Base-by-base conservation (phyloP, 1,140 invertebrate species). In the Eurosta solidaginis region DNA sequence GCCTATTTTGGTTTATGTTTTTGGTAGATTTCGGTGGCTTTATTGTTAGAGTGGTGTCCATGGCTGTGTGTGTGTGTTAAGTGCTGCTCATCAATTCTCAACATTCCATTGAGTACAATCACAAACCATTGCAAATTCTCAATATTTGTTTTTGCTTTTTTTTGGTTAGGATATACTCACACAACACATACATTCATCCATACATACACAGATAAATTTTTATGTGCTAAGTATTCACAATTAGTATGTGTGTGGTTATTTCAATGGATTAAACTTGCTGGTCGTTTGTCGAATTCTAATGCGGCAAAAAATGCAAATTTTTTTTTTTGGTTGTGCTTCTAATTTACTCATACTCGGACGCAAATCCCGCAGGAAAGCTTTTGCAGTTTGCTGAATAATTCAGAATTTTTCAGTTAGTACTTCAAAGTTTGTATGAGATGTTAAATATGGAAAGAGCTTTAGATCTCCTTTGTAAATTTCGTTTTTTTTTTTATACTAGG, bases 81-180 rank as follows among this genome's bases (percentile, higher is more conserved):
- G 59, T 42, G 36, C 36, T 68, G 59, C 59, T 68, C 59, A 68
- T 68, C 59, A 68, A 68, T 68, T 68, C 59, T 29, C 40, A 68
- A 68, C 33, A 68, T 68, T 68, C 59, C 59, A 40, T 36, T 68
- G 36, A 33, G 59, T n/a, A n/a, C n/a, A 33, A 68, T 40, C 59
- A 68, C 59, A 68, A 68, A 68, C 33, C 59, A 68, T 68, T 68
- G 59, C 59, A 68, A 68, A 68, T 68, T 68, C n/a, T n/a, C n/a
- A n/a, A n/a, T 20, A 20, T 54, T 5, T 63, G 29, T 63, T 25
- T 63, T 25, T 63, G 27, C 36, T 12, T n/a, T 49, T 49, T 9
- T 49, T 14, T 49, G 9, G 5, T 49, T 49, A n/a, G n/a, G n/a
- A n/a, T n/a, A n/a, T n/a, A n/a, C n/a, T n/a, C n/a, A n/a, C n/a